A percentile compares a stretch with the other conserved stretches of the same genome.
Conservation (phyloP, 2,888 invertebrate genomes). For the Lissocephala sabroskyi region DNA sequence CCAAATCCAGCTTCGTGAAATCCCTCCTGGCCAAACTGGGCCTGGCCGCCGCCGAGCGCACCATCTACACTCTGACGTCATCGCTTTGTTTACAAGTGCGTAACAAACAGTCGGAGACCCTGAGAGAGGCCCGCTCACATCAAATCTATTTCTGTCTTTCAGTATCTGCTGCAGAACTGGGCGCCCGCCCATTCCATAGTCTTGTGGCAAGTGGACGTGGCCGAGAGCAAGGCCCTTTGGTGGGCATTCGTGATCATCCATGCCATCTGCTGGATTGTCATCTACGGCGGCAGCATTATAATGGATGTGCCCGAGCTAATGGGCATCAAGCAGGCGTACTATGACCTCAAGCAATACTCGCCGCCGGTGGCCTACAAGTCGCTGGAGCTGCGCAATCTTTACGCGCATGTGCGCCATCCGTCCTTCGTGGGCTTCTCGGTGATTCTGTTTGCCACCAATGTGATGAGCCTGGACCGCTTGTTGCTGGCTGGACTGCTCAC, state of each 20-base stretch:
- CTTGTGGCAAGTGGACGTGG: slow-evolving; percentile 75
- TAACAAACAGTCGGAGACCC: too few relatives aligned
- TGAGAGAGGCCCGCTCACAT: too few relatives aligned
- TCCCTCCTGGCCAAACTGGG: slow-evolving; percentile 70
- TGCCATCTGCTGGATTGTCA: slow-evolving; percentile 74
- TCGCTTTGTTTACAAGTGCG: slow-evolving; percentile 73
- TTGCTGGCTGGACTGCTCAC: slow-evolving; percentile 74
- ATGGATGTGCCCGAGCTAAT: slow-evolving; percentile 77
- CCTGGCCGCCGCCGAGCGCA: slow-evolving; percentile 72
- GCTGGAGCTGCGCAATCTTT: slow-evolving; percentile 73
- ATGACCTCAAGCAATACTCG: slow-evolving; percentile 74
- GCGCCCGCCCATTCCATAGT: slow-evolving; percentile 72
- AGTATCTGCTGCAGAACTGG: slow-evolving; percentile 75
- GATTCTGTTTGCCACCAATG: slow-evolving; percentile 76
- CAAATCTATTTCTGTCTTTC: slow-evolving; percentile 39
- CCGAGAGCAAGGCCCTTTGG: slow-evolving; percentile 72
- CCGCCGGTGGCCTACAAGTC: slow-evolving; percentile 75
- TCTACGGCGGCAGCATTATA: slow-evolving; percentile 77
- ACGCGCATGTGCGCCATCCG: slow-evolving; percentile 77
- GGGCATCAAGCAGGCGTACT: slow-evolving; percentile 78
- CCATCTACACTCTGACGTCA: slow-evolving; percentile 74
- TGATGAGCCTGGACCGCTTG: slow-evolving; percentile 78
- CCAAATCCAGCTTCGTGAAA: slow-evolving; percentile 74
- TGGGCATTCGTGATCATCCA: slow-evolving; percentile 74
- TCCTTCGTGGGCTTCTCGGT: slow-evolving; percentile 76